Percentiles rank a stretch among this genome's conserved stretches.
These are phyloP conservation scores for Zele albiditarsus DNA, from an alignment of 2,888 invertebrate species.

Conservation along the genomic window DNA sequence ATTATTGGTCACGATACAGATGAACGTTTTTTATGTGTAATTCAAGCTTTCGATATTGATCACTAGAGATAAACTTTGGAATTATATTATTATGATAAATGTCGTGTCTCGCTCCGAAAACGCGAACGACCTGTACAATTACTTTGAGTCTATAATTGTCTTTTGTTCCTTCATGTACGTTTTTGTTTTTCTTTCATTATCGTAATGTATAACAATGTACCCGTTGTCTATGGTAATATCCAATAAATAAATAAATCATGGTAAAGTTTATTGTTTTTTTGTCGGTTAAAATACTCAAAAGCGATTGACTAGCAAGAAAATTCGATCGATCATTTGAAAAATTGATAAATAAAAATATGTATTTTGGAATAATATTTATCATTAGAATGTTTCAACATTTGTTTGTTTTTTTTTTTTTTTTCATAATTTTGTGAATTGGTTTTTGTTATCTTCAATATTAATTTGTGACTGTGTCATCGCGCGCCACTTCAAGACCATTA, in stretches of 20 bases:
- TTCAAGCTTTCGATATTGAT: constrained; percentile 8
- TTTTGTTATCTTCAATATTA: constrained; percentile 49
- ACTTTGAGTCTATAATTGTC: constrained; percentile 34
- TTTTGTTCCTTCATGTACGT: constrained; percentile 33
- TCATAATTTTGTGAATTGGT: neutral
- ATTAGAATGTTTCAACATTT: neutral
- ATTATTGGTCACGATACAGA: constrained; percentile 11
- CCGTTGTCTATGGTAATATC: constrained; percentile 14
- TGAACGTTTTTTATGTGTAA: neutral
- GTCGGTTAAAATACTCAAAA: constrained; percentile 27
- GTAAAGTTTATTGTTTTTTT: neutral
- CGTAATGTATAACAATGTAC: constrained; percentile 46
- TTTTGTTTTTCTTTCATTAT: constrained; percentile 35
- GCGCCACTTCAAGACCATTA: constrained; percentile 26
- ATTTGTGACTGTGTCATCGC: constrained; percentile 54
- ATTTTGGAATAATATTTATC: neutral
- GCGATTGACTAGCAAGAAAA: constrained; percentile 23
- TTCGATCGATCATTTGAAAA: neutral
- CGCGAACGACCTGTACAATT: constrained; percentile 40
- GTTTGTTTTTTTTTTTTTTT: constrained; percentile 6
- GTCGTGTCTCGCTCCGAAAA: constrained; percentile 22
- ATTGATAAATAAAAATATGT: constrained; percentile 16
- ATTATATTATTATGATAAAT: constrained; percentile 8
- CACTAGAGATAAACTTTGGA: neutral
- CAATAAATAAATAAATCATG: constrained; percentile 4